Conservation (phyloP, 2,888 invertebrate genomes). For the Cataglyphis altisquamis region DNA sequence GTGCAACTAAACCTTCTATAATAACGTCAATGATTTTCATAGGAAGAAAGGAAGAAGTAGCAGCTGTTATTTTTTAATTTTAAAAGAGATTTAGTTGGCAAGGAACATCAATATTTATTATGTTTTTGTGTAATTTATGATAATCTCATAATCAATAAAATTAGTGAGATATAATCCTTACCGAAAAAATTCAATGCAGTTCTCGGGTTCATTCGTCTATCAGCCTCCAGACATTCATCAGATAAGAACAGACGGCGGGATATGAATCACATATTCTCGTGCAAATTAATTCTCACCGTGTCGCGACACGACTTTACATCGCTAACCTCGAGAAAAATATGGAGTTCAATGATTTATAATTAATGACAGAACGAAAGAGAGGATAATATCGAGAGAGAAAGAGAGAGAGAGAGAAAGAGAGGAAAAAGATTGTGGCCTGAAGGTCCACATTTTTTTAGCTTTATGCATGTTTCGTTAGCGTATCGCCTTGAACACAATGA, state of each 20-base stretch:
- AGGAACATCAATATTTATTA: background rate
- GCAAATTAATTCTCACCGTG: constrained; percentile 4
- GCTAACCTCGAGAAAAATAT: constrained; percentile 12
- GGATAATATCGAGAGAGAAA: background rate
- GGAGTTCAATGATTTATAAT: constrained; percentile 25
- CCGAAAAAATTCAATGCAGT: background rate
- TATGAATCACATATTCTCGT: background rate
- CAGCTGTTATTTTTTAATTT: background rate
- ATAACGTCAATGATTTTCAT: background rate
- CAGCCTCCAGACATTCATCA: constrained; percentile 21
- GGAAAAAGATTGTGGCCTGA: background rate
- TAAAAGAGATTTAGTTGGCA: background rate
- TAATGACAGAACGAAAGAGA: constrained; percentile 9
- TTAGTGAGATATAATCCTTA: background rate
- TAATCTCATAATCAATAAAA: background rate
- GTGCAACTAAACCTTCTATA: background rate
- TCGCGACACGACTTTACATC: constrained; percentile 1
- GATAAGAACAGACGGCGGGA: constrained; percentile 11
- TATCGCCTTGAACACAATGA: constrained; percentile 5
- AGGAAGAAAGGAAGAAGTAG: background rate
- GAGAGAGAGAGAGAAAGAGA: background rate
- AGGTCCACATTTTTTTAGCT: background rate
- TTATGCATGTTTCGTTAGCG: constrained; percentile 19
- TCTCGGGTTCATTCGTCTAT: background rate
- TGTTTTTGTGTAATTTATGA: background rate